A percentile compares a stretch with the other conserved stretches of the same genome.
Conservation (phyloP, 1,140 invertebrate genomes). For the Armadillidium nasatum region DNA sequence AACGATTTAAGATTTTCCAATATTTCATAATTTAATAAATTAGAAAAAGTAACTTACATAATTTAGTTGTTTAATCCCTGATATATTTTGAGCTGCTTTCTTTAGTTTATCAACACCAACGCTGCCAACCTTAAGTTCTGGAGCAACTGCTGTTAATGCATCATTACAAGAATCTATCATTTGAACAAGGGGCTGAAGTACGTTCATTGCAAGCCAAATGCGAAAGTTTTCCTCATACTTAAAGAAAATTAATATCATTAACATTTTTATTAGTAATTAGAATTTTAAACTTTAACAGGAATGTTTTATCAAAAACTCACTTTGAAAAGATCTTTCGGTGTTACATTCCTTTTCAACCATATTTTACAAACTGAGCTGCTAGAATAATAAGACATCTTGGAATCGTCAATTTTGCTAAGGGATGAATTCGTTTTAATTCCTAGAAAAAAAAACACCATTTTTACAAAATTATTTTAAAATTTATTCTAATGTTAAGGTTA, state of each 20-base stretch:
- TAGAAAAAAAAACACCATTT: too few species aligned
- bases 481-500: neutral
- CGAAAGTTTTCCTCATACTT: slow-evolving; percentile 42
- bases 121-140: slow-evolving; percentile 39
- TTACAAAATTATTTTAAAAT: too few species aligned
- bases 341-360: slow-evolving; percentile 41
- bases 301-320: slow-evolving; percentile 15
- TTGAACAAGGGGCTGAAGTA: slow-evolving; percentile 37
- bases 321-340: slow-evolving; percentile 38
- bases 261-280: neutral
- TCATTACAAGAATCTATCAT: slow-evolving; percentile 38
- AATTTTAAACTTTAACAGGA: neutral
- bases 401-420: neutral
- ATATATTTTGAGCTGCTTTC: slow-evolving; percentile 50
- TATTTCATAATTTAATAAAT: neutral
- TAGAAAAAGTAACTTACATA: slow-evolving; percentile 31
- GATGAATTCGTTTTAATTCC: neutral
- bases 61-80: slow-evolving; percentile 33
- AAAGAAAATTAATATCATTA: neutral
- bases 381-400: neutral
- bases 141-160: slow-evolving; percentile 33
- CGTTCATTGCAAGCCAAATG: slow-evolving; percentile 34
- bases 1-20: too few species aligned
- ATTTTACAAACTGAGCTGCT: slow-evolving; percentile 28
- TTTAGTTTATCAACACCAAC: slow-evolving; percentile 64